Percentiles rank a stretch among this genome's conserved stretches.
Conservation (phyloP, 2,888 invertebrate species). For the Apomyelois bistriatella region DNA sequence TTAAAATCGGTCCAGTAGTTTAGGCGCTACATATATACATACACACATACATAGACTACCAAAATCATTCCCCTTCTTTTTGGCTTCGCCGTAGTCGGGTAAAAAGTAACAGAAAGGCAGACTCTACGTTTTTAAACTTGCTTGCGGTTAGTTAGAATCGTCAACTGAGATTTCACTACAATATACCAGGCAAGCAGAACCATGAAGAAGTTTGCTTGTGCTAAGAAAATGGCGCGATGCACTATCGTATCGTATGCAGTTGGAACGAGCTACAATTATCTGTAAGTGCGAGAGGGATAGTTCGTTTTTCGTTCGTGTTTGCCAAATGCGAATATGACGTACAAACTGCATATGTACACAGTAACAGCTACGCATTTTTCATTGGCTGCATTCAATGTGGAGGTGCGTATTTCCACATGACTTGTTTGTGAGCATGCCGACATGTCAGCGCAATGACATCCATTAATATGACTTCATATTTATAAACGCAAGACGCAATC, state of each 20-base stretch:
- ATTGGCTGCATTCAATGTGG: slow-evolving; percentile 38
- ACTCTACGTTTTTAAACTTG: too few relatives aligned
- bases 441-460: slow-evolving; percentile 8
- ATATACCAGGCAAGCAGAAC: slow-evolving; percentile 59
- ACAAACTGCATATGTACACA: slow-evolving; percentile 36
- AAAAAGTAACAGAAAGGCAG: too few relatives aligned
- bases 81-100: too few relatives aligned
- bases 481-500: neutral
- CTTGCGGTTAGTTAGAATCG: slow-evolving; percentile 20
- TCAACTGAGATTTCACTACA: slow-evolving; percentile 50
- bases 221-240: slow-evolving; percentile 54
- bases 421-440: slow-evolving; percentile 19
- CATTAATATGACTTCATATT: neutral
- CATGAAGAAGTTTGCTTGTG: slow-evolving; percentile 49
- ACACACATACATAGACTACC: too few relatives aligned
- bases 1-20: too few relatives aligned
- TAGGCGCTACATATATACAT: too few relatives aligned
- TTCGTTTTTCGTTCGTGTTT: slow-evolving; percentile 43
- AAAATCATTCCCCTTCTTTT: too few relatives aligned
- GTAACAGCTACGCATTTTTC: slow-evolving; percentile 38
- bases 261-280: slow-evolving; percentile 37
- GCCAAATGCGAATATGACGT: slow-evolving; percentile 44
- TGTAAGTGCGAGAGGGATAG: slow-evolving; percentile 55
- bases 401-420: slow-evolving; percentile 29
- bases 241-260: slow-evolving; percentile 54